A percentile compares a stretch with the other conserved stretches of the same genome.
These are phyloP conservation scores for Cheilosia impressa DNA, from an alignment of 2,888 invertebrate species.

Conservation along the genomic window DNA sequence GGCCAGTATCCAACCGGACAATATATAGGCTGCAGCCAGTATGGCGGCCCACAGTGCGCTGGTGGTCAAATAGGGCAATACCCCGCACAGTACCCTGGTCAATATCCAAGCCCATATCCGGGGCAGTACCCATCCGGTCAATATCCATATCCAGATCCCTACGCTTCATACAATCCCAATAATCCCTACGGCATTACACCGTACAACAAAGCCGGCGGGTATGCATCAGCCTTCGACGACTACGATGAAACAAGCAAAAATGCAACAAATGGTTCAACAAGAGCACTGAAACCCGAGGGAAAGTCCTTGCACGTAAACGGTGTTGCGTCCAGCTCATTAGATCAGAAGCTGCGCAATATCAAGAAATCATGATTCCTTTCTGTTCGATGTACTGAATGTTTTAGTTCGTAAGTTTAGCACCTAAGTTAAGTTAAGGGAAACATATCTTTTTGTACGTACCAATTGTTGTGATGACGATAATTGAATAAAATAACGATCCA, in stretches of 20 bases:
- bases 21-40: conserved; percentile 41
- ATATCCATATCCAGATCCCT: conserved; percentile 47
- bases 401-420: conserved; percentile 32
- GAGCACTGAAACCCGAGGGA: conserved; percentile 51
- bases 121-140: conserved; percentile 44
- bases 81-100: conserved; percentile 46
- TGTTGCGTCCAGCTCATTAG: conserved; percentile 10
- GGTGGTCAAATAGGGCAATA: conserved; percentile 44
- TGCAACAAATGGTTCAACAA: conserved; percentile 38
- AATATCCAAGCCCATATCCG: conserved; percentile 42
- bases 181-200: conserved; percentile 63
- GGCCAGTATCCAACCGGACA: conserved; percentile 74
- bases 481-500: conserved; percentile 96
- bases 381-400: conserved; percentile 29
- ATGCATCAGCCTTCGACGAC: conserved; percentile 60
- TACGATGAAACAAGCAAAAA: conserved; percentile 63
- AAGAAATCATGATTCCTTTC: conserved; percentile 29
- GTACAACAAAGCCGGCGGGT: conserved; percentile 51
- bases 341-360: conserved; percentile 35
- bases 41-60: conserved; percentile 3
- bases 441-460: conserved; percentile 86
- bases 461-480: conserved; percentile 97
- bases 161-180: conserved; percentile 24
- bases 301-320: conserved; percentile 24
- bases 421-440: conserved; percentile 26